Evolutionary conservation across 2,113 vertebrate species (phyloP).

Genomic region (Malaclemys terrapin): DNA sequence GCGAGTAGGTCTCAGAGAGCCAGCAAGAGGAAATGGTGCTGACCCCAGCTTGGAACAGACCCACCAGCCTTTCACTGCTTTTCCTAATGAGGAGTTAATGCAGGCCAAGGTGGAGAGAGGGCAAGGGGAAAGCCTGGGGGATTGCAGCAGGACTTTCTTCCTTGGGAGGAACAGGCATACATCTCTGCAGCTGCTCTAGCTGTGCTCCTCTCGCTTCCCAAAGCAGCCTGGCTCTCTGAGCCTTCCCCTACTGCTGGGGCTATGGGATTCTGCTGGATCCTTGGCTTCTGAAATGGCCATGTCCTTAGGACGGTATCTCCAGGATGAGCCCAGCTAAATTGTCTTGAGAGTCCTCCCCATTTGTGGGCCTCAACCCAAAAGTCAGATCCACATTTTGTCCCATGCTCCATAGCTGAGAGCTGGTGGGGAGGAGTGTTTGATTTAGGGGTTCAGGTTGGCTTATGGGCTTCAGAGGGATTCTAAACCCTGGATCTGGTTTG

Average conservation of each 20-base stretch:
- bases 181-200: background rate
- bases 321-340: background rate
- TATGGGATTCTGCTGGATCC: background rate
- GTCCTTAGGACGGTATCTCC: background rate
- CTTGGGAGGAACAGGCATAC: background rate
- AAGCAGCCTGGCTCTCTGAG: background rate
- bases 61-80: background rate
- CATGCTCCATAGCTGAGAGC: background rate
- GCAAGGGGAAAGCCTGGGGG: background rate
- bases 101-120: background rate
- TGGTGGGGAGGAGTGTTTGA: background rate
- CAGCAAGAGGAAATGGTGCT: slow-evolving; percentile 15
- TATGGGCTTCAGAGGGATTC: background rate
- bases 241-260: background rate
- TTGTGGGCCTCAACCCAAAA: background rate
- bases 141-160: background rate
- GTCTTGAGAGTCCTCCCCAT: background rate
- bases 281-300: background rate
- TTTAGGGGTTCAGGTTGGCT: background rate
- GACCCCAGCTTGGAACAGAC: background rate
- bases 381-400: background rate
- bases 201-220: background rate
- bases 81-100: background rate
- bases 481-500: background rate
- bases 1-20: background rate